Evolutionary conservation across 1,140 invertebrate genomes (phyloP).

Genomic region (Rhynchophorus ferrugineus): DNA sequence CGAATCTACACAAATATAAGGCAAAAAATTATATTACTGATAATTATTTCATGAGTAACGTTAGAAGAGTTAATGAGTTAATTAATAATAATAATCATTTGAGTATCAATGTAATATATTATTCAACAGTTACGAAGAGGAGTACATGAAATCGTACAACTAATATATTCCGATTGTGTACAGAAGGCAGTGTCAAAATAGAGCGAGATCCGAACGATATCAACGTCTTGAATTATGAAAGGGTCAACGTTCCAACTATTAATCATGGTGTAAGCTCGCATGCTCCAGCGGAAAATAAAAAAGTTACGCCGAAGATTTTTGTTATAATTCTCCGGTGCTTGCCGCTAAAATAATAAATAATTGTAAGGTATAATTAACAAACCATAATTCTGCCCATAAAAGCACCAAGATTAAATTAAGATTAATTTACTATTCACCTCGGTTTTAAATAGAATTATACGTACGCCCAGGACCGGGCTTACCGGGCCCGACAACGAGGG

Average conservation of each 20-base stretch:
- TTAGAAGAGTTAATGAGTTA: too few relatives aligned
- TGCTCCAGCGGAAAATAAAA: slow-evolving; percentile 6
- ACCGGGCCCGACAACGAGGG: background rate
- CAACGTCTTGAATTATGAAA: background rate
- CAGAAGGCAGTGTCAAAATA: too few relatives aligned
- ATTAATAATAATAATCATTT: too few relatives aligned
- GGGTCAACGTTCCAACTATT: background rate
- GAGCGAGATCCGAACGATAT: too few relatives aligned
- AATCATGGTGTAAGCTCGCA: background rate
- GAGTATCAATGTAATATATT: too few relatives aligned
- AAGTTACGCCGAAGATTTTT: slow-evolving; percentile 14
- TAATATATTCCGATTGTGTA: too few relatives aligned
- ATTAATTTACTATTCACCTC: slow-evolving; percentile 26
- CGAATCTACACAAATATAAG: too few relatives aligned
- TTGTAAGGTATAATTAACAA: slow-evolving; percentile 24
- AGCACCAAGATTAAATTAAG: slow-evolving; percentile 24
- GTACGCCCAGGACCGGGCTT: slow-evolving; percentile 18
- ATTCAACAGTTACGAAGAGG: too few relatives aligned
- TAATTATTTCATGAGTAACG: too few relatives aligned
- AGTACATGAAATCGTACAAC: too few relatives aligned
- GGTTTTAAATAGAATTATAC: slow-evolving; percentile 25
- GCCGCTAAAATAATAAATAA: slow-evolving; percentile 25
- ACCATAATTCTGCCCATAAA: slow-evolving; percentile 25
- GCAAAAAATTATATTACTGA: too few relatives aligned
- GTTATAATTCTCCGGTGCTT: slow-evolving; percentile 16